Conservation (phyloP, 2,888 invertebrate genomes). For the Stenodera caucasica region DNA sequence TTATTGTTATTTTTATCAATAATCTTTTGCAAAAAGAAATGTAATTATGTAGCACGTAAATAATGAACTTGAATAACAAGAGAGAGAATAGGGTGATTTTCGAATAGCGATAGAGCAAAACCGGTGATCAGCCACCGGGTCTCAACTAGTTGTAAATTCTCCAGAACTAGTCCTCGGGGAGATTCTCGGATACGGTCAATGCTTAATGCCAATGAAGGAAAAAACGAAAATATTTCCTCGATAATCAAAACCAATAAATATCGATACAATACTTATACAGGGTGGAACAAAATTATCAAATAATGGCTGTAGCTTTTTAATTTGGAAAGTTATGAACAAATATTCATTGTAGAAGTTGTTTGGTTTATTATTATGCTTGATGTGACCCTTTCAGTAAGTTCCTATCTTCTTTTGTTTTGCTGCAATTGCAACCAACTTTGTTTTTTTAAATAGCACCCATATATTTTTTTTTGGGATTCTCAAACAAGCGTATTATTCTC, state of each 20-base stretch:
- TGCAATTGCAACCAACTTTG: too few species aligned
- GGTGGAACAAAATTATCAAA: too few species aligned
- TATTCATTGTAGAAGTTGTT: too few species aligned
- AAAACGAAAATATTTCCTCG: background rate
- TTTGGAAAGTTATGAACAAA: too few species aligned
- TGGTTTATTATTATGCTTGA: too few species aligned
- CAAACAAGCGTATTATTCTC: too few species aligned
- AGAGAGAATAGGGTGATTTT: background rate
- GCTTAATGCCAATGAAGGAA: background rate
- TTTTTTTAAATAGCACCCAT: too few species aligned
- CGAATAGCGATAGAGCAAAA: background rate
- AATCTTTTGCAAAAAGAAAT: background rate
- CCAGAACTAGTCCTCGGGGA: conserved; percentile 6
- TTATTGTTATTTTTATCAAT: too few species aligned
- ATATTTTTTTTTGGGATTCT: too few species aligned
- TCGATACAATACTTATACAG: background rate
- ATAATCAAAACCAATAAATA: conserved; percentile 9
- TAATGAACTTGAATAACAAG: background rate
- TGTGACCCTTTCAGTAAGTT: too few species aligned
- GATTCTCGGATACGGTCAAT: conserved; percentile 10
- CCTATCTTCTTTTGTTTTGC: too few species aligned
- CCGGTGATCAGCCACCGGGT: conserved; percentile 4
- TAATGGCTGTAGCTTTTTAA: too few species aligned
- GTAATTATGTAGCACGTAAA: conserved; percentile 12
- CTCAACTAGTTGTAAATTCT: conserved; percentile 7